These are phyloP conservation scores for Coelopa frigida DNA, from an alignment of 1,140 invertebrate species.

Conservation along the genomic window DNA sequence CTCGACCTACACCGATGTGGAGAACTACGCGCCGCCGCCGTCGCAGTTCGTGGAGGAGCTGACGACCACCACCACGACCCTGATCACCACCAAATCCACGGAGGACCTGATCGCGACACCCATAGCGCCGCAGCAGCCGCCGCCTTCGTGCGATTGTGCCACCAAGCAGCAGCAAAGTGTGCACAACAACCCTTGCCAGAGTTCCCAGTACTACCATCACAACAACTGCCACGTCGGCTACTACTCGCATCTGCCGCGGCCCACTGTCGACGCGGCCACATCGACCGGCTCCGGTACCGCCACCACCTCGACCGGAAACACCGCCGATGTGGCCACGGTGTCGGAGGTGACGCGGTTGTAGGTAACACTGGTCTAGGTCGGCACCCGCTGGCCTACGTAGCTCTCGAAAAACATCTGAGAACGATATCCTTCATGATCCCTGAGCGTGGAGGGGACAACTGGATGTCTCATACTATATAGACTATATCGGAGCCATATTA, in stretches of 20 bases:
- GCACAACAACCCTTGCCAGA: constrained; percentile 40
- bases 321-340: constrained; percentile 19
- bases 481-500: too few species aligned
- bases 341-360: constrained; percentile 41
- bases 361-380: constrained; percentile 18
- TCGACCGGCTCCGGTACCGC: constrained; percentile 22
- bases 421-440: too few species aligned
- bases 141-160: constrained; percentile 9
- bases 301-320: constrained; percentile 7
- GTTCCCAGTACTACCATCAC: constrained; percentile 38
- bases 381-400: too few species aligned
- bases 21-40: constrained; percentile 43
- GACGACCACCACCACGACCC: constrained; percentile 49
- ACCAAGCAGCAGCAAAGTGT: constrained; percentile 22
- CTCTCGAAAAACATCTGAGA: too few species aligned
- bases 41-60: constrained; percentile 46
- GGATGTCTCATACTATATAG: too few species aligned
- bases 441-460: too few species aligned
- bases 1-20: constrained; percentile 44
- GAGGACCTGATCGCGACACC: constrained; percentile 56
- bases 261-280: constrained; percentile 34
- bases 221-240: constrained; percentile 39
- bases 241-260: constrained; percentile 39
- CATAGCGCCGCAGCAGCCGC: background rate
- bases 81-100: constrained; percentile 62